These are phyloP conservation scores for Sarcophilus harrisii DNA, from an alignment of 2,797 vertebrate genomes.

Conservation along the genomic window DNA sequence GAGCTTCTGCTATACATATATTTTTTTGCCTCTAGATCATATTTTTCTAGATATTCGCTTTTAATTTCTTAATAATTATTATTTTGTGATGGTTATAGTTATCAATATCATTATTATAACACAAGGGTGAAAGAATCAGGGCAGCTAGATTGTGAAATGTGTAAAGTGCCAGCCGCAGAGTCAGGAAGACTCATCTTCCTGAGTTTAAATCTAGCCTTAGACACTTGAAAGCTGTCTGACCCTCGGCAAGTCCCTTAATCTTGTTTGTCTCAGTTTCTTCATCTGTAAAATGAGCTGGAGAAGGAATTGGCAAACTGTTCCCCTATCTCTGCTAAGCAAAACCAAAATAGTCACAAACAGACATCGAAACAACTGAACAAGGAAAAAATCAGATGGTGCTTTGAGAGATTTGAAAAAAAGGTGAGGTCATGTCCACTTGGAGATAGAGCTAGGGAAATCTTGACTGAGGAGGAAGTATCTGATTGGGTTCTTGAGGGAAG, in stretches of 20 bases:
- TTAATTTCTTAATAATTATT: neutral
- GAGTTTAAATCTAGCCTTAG: neutral
- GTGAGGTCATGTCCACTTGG: neutral
- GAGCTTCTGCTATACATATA: neutral
- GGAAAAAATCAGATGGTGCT: neutral
- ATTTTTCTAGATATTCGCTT: neutral
- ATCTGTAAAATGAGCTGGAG: neutral
- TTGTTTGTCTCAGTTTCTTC: neutral
- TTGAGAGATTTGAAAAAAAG: neutral
- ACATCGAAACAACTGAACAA: neutral
- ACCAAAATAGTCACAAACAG: neutral
- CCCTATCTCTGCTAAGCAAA: neutral
- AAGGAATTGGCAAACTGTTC: neutral
- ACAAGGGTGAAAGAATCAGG: neutral
- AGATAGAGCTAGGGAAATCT: neutral
- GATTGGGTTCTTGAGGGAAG: neutral
- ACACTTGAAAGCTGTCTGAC: neutral
- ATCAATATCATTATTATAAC: neutral
- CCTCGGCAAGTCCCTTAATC: neutral
- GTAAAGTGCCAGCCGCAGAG: neutral
- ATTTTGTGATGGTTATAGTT: neutral
- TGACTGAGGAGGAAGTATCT: neutral
- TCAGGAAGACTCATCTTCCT: neutral
- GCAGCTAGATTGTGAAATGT: neutral
- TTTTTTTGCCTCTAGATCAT: neutral